Evolutionary conservation across 2,797 vertebrate species (phyloP).

Genomic region (Champsocephalus esox): DNA sequence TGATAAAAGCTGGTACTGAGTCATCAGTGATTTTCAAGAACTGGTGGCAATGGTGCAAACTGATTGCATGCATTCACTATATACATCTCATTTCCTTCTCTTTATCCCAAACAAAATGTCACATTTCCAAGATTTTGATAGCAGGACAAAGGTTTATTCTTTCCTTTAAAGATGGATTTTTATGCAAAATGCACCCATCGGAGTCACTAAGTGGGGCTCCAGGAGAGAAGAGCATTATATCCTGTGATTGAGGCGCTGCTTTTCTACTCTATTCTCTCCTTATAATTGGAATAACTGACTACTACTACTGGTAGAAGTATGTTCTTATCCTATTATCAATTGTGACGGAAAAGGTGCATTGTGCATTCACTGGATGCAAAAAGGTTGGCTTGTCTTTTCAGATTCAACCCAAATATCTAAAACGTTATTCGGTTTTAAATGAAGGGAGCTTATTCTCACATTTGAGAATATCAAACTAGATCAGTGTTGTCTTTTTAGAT

Average conservation of each 20-base stretch:
- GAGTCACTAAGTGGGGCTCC: constrained; percentile 14
- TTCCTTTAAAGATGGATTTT: constrained; percentile 34
- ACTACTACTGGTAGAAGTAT: not conserved
- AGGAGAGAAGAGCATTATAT: constrained; percentile 30
- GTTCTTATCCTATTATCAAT: not conserved
- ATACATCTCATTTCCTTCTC: constrained; percentile 74
- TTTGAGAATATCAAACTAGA: not conserved
- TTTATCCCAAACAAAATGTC: constrained; percentile 68
- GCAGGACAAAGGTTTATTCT: constrained; percentile 22
- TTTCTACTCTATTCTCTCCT: constrained; percentile 17
- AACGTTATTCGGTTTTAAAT: not conserved
- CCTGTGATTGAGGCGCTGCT: constrained; percentile 4
- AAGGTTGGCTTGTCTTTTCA: not conserved
- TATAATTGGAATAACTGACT: constrained; percentile 15
- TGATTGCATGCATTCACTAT: constrained; percentile 79
- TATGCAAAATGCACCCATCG: constrained; percentile 39
- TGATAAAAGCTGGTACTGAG: constrained; percentile 74
- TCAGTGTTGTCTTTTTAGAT: not conserved
- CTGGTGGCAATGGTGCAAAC: constrained; percentile 53
- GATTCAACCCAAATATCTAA: too few species aligned
- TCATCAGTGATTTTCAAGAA: constrained; percentile 71
- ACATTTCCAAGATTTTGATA: constrained; percentile 56
- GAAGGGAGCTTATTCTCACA: not conserved
- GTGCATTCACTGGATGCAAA: not conserved
- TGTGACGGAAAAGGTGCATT: not conserved